phyloP scores from a whole-genome alignment of 2,888 invertebrate genomes.

The Hypomecis punctinalis region DNA sequence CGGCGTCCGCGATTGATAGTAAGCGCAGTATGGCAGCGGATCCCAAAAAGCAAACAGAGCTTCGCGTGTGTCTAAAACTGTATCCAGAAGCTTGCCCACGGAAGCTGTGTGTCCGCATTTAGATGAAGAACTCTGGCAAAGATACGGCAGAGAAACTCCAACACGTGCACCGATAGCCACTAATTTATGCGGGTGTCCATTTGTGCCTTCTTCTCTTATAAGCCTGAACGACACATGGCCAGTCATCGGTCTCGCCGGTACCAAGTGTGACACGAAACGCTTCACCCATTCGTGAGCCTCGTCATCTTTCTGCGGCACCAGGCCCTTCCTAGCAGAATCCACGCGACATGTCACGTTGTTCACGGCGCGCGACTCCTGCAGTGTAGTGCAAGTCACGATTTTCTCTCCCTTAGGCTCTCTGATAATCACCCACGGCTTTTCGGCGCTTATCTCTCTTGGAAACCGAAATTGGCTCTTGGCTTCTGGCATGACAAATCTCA shows the following conservation, averaged over 20 bases:
- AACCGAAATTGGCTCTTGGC: slow-evolving; percentile 87
- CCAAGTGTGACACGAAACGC: slow-evolving; percentile 87
- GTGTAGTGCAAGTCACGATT: slow-evolving; percentile 92
- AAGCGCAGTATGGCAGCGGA: slow-evolving; percentile 93
- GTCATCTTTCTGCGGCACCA: slow-evolving; percentile 88
- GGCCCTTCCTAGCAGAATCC: slow-evolving; percentile 87
- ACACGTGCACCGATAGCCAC: slow-evolving; percentile 88
- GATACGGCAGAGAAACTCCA: slow-evolving; percentile 92
- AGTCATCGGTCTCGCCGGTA: slow-evolving; percentile 87
- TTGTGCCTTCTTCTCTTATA: slow-evolving; percentile 86
- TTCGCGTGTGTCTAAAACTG: slow-evolving; percentile 91
- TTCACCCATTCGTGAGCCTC: slow-evolving; percentile 90
- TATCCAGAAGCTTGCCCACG: slow-evolving; percentile 86
- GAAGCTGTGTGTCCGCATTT: slow-evolving; percentile 87
- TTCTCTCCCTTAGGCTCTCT: slow-evolving; percentile 91
- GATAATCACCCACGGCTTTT: slow-evolving; percentile 91
- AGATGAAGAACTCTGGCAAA: slow-evolving; percentile 88
- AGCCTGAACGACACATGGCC: slow-evolving; percentile 93
- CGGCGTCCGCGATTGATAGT: slow-evolving; percentile 92
- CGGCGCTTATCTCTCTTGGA: slow-evolving; percentile 89
- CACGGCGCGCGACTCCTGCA: slow-evolving; percentile 91
- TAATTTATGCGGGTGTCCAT: slow-evolving; percentile 68
- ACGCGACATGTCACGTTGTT: slow-evolving; percentile 93
- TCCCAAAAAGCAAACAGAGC: slow-evolving; percentile 94
- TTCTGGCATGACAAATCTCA: slow-evolving; percentile 89